Evolutionary conservation across 1,140 invertebrate species (phyloP).

Genomic region (Cotesia typhae): DNA sequence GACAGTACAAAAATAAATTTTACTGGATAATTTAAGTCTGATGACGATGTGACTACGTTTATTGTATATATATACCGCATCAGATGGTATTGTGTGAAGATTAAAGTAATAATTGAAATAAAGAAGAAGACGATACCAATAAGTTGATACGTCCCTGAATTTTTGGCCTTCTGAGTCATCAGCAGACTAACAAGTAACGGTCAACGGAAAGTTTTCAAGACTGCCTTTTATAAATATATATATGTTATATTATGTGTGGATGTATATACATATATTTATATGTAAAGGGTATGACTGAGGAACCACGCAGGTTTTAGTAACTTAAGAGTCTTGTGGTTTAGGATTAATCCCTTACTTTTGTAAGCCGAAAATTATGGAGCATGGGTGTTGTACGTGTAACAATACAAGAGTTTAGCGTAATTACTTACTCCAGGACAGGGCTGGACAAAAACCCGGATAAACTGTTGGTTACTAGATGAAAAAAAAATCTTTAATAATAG

Average conservation of each 20-base stretch:
- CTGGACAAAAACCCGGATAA: background rate
- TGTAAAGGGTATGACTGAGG: background rate
- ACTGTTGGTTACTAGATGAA: background rate
- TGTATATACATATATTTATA: no score
- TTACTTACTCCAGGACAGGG: constrained; percentile 20
- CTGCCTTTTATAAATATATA: constrained; percentile 14
- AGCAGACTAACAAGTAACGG: constrained; percentile 43
- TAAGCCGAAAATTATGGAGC: constrained; percentile 30
- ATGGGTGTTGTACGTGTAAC: constrained; percentile 9
- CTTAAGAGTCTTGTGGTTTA: constrained; percentile 14
- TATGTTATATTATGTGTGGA: background rate
- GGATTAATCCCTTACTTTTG: constrained; percentile 33
- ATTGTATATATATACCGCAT: background rate
- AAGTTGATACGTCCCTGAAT: constrained; percentile 37
- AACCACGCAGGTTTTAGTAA: background rate
- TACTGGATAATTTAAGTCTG: no score
- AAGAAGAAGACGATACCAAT: background rate
- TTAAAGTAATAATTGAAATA: constrained; percentile 14
- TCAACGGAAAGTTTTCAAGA: constrained; percentile 51
- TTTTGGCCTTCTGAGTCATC: constrained; percentile 45
- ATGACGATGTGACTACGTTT: background rate
- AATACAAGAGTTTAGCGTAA: constrained; percentile 31
- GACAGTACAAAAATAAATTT: no score
- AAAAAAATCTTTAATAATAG: background rate
- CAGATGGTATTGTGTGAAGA: background rate